phyloP scores from a whole-genome alignment of 1,140 invertebrate species.

The Venturia canescens region DNA sequence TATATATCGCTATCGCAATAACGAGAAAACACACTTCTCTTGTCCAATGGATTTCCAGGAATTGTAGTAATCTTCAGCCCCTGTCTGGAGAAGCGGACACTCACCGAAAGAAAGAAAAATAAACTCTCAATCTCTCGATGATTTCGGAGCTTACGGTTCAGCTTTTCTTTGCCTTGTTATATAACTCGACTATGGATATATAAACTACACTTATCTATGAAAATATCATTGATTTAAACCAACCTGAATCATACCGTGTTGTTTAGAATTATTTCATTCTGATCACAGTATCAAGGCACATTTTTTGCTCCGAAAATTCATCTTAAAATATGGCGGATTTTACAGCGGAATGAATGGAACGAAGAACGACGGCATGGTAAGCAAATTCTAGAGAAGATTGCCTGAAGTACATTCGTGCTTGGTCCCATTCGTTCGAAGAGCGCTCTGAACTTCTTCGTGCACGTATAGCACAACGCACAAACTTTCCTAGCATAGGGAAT shows the following conservation, averaged over 20 bases:
- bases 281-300: too few species aligned
- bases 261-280: too few species aligned
- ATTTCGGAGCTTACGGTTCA: not conserved
- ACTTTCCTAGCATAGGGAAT: too few species aligned
- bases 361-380: not conserved
- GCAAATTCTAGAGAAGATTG: conserved; percentile 33
- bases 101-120: conserved; percentile 20
- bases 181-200: not conserved
- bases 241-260: too few species aligned
- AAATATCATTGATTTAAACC: not conserved
- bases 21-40: conserved; percentile 1
- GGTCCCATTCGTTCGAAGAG: conserved; percentile 58
- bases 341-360: not conserved
- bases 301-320: not conserved
- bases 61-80: not conserved
- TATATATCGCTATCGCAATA: conserved; percentile 44
- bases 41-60: not conserved
- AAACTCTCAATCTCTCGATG: not conserved
- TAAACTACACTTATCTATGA: not conserved
- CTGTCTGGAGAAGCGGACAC: conserved; percentile 23
- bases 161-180: not conserved
- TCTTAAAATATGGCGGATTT: not conserved
- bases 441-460: conserved; percentile 24
- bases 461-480: not conserved
- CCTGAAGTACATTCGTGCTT: conserved; percentile 26